phyloP scores from a whole-genome alignment of 2,113 vertebrate species.

The Prietella phreatophila region DNA sequence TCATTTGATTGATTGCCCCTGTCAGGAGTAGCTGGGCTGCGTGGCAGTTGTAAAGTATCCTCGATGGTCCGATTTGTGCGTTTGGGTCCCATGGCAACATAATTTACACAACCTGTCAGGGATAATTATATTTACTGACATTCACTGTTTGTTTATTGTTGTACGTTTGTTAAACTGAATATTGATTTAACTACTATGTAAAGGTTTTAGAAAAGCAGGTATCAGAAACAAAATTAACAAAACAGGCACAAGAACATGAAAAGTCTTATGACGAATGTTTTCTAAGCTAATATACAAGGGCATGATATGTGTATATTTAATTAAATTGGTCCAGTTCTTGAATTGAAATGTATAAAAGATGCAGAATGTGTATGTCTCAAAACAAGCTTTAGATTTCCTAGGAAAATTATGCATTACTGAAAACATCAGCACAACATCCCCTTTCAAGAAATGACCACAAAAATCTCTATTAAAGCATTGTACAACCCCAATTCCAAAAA shows the following conservation, averaged over 20 bases:
- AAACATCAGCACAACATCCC: background rate
- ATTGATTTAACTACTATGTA: background rate
- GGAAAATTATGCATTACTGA: background rate
- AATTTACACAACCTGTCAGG: slow-evolving; percentile 63
- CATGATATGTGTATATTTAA: background rate
- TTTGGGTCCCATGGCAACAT: slow-evolving; percentile 71
- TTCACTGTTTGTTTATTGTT: background rate
- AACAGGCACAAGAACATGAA: background rate
- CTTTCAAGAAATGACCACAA: slow-evolving; percentile 1
- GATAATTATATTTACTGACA: slow-evolving; percentile 37
- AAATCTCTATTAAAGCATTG: background rate
- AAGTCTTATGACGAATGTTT: background rate
- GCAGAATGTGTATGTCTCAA: background rate
- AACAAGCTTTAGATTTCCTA: background rate
- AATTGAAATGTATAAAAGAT: background rate
- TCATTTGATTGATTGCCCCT: slow-evolving; percentile 59
- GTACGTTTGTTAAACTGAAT: background rate
- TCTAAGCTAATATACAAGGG: background rate
- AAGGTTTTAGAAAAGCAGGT: background rate
- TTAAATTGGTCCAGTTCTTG: background rate
- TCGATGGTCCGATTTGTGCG: slow-evolving; percentile 59
- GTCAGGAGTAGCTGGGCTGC: slow-evolving; percentile 58
- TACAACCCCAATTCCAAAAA: too few species aligned
- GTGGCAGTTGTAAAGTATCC: slow-evolving; percentile 54
- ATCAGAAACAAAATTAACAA: background rate